Conservation (phyloP, 2,888 invertebrate genomes). For the Chrysina gloriosa region DNA sequence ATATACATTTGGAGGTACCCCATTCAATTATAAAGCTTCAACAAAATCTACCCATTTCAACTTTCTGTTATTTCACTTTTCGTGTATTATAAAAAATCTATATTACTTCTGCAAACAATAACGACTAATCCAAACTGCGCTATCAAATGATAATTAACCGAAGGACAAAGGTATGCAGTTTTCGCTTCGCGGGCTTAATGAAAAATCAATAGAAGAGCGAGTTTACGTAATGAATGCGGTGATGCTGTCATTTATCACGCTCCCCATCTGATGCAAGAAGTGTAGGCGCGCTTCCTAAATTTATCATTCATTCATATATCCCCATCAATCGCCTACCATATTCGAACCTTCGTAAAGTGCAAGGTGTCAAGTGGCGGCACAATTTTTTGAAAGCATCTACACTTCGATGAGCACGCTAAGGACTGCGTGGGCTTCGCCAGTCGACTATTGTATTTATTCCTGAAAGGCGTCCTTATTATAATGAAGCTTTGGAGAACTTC, state of each 20-base stretch:
- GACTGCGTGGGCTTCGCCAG: background rate
- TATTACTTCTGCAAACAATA: too few relatives aligned
- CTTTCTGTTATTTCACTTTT: too few relatives aligned
- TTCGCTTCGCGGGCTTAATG: background rate
- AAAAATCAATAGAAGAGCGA: conserved; percentile 9
- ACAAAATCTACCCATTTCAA: too few relatives aligned
- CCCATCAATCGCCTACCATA: background rate
- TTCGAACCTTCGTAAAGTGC: background rate
- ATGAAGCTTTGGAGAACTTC: too few relatives aligned
- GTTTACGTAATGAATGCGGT: conserved; percentile 1
- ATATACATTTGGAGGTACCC: too few relatives aligned
- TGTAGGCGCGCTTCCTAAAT: conserved; percentile 8
- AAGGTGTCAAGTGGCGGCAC: background rate
- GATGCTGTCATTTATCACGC: conserved; percentile 1
- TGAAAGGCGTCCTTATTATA: background rate
- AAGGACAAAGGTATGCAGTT: background rate
- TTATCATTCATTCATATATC: conserved; percentile 12
- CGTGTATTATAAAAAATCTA: too few relatives aligned
- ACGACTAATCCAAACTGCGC: too few relatives aligned
- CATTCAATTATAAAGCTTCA: too few relatives aligned
- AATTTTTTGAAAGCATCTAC: background rate
- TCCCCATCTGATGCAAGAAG: background rate
- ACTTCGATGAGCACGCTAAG: background rate
- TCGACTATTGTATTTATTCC: background rate
- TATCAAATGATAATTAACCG: background rate